Percentiles rank a stretch among this genome's conserved stretches.
phyloP scores from a whole-genome alignment of 2,113 vertebrate species.

The Colaptes auratus region DNA sequence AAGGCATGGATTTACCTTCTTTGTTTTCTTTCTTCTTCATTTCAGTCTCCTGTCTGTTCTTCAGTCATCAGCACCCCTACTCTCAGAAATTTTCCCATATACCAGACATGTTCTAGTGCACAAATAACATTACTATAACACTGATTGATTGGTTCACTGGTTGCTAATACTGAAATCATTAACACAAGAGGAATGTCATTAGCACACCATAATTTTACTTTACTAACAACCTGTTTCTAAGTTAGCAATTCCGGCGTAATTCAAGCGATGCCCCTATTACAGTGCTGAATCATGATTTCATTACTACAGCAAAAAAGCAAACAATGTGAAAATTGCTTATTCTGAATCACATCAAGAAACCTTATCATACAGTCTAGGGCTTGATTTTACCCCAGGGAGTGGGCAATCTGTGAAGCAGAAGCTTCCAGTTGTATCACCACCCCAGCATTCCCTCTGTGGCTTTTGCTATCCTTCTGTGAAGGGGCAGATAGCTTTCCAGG shows the following conservation, averaged over 20 bases:
- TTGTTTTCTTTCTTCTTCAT: too few relatives aligned
- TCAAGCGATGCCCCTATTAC: constrained; percentile 48
- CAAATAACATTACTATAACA: background rate
- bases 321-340: constrained; percentile 64
- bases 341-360: constrained; percentile 51
- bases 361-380: constrained; percentile 17
- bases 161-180: constrained; percentile 32
- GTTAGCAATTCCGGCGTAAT: constrained; percentile 54
- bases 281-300: constrained; percentile 54
- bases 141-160: background rate
- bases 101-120: background rate
- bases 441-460: background rate
- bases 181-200: background rate
- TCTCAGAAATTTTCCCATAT: background rate
- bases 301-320: constrained; percentile 58
- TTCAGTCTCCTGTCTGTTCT: background rate
- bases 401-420: background rate
- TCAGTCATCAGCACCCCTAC: background rate
- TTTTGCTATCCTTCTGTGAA: background rate
- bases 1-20: background rate
- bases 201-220: constrained; percentile 39
- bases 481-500: background rate
- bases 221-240: constrained; percentile 41
- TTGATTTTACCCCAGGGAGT: constrained; percentile 35
- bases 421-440: background rate